Evolutionary conservation across 1,140 invertebrate species (phyloP).

Genomic region (Antheraea pernyi): DNA sequence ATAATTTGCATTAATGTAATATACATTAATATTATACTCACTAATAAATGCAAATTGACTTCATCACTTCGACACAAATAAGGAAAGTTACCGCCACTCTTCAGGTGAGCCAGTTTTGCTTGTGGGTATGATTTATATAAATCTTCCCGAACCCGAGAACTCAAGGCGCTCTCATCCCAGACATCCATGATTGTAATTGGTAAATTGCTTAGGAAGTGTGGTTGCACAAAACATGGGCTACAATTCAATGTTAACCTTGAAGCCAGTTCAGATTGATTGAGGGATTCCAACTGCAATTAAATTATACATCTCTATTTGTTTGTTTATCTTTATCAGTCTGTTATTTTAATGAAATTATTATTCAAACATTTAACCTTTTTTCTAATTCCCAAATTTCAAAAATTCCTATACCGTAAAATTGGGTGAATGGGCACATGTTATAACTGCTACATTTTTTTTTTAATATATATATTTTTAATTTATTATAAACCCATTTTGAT

Average conservation of each 20-base stretch:
- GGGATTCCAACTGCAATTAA: conserved; percentile 86
- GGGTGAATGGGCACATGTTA: too few species aligned
- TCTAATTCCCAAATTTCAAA: too few species aligned
- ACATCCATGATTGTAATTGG: conserved; percentile 93
- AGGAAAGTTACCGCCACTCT: conserved; percentile 95
- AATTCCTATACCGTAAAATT: too few species aligned
- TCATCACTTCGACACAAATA: conserved; percentile 94
- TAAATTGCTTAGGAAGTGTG: conserved; percentile 85
- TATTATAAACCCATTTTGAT: too few species aligned
- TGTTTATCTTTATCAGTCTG: too few species aligned
- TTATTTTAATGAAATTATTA: too few species aligned
- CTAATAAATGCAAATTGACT: conserved; percentile 94
- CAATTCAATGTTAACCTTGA: conserved; percentile 94
- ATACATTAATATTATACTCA: conserved; percentile 61
- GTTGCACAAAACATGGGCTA: conserved; percentile 88
- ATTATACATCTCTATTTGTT: not conserved
- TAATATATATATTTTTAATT: too few species aligned
- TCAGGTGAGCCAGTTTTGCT: conserved; percentile 93
- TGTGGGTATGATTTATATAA: conserved; percentile 93
- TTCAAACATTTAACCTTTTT: too few species aligned
- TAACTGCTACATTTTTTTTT: too few species aligned
- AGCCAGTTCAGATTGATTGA: conserved; percentile 91
- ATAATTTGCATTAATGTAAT: too few species aligned
- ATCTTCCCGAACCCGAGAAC: conserved; percentile 87
- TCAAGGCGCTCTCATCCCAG: conserved; percentile 94